Base-by-base conservation (phyloP, 2,888 invertebrate species). In the Drosophila mayaguana region DNA sequence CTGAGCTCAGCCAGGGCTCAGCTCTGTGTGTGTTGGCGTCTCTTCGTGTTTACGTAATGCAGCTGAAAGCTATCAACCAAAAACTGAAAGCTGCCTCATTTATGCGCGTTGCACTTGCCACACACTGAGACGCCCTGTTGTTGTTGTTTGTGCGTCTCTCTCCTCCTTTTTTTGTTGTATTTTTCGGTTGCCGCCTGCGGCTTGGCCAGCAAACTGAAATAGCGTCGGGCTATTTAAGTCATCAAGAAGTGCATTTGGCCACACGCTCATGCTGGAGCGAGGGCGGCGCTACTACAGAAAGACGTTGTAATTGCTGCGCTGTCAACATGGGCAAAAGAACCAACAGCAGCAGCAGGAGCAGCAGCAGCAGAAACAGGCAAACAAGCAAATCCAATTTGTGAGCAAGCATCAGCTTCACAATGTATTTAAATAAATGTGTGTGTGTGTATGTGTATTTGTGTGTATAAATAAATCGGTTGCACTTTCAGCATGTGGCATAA, bases 401-500 rank as follows among this genome's bases (percentile, higher is more conserved):
- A 48, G 60, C 57, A 40, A 42, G 46, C 65, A 57, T 34, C 46
- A 46, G 54, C 62, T 40, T 16, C 63, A 71, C 45, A 79, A 63
- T 66, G 65, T 70, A 53, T 60, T 50, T 46, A 68, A 63, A 68
- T 62, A 77, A 42, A 63, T 63, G 61, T 43, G 16, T 59, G 38
- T 61, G 46, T 18, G 42, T 38, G 12, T 32, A 3, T 42, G 40
- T 55, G 14, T 14, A 5, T 18, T 32, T 56, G 56, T 36, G 57
- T 65, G 61, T 72, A 87, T 80, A 83, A 83, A 86, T 87, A 85
- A 82, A 82, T 77, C 81, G 77, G 45, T 71, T 65, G 81, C 77
- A 75, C 66, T 80, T 75, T 48, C 80, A 72, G 85, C 87, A 85
- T 87, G 88, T 83, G 88, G 83, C 85, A 84, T 69, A 62, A 72